Evolutionary conservation across 1,140 invertebrate genomes (phyloP).

Genomic region (Epicauta chinensis): DNA sequence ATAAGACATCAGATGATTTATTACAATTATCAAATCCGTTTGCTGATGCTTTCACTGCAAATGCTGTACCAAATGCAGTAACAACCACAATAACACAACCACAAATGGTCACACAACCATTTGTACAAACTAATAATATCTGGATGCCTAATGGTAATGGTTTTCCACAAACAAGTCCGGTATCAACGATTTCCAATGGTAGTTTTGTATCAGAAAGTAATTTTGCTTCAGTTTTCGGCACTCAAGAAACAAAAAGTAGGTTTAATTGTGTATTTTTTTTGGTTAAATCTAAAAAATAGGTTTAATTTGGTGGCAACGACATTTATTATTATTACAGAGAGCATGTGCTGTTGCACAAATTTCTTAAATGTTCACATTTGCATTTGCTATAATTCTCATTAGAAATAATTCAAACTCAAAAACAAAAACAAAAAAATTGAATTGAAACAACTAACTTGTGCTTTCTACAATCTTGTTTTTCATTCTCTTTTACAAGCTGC

Average conservation of each 20-base stretch:
- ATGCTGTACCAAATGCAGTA: conserved; percentile 42
- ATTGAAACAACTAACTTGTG: too few relatives aligned
- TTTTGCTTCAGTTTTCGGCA: conserved; percentile 80
- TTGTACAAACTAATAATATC: conserved; percentile 46
- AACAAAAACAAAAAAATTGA: too few relatives aligned
- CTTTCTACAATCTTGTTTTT: not conserved
- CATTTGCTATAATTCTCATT: conserved; percentile 2
- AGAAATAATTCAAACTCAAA: not conserved
- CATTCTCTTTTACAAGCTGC: conserved; percentile 55
- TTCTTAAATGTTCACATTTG: conserved; percentile 13
- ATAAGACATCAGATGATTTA: too few relatives aligned
- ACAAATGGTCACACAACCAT: conserved; percentile 37
- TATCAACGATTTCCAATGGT: conserved; percentile 45
- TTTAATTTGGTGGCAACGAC: not conserved
- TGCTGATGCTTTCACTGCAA: conserved; percentile 34
- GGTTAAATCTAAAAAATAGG: conserved; percentile 53
- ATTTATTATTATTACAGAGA: conserved; percentile 11
- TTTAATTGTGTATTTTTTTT: conserved; percentile 5
- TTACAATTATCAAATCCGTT: conserved; percentile 28
- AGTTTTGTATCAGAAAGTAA: conserved; percentile 79
- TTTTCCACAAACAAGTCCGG: conserved; percentile 26
- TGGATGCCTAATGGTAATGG: conserved; percentile 66
- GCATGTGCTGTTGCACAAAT: conserved; percentile 24
- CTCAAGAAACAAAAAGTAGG: conserved; percentile 65
- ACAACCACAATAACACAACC: conserved; percentile 36